Base-by-base conservation (phyloP, 2,888 invertebrate genomes). In the Rhabditoides inermis region DNA sequence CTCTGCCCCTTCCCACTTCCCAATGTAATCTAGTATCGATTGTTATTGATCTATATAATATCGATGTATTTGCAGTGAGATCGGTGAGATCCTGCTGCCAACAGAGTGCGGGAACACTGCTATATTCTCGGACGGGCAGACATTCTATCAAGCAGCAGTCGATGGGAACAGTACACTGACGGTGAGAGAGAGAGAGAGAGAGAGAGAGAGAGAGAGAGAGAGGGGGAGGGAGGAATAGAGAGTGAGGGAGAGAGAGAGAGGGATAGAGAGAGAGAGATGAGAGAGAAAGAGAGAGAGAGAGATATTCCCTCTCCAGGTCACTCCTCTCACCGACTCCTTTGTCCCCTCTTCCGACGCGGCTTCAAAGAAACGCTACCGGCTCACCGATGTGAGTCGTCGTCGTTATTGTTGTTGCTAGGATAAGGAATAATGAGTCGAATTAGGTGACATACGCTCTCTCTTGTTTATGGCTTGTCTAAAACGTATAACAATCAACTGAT, bases 291-390 rank as follows among this genome's bases (percentile, higher is more conserved):
- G 25, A 56, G 53, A 18, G 2, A 23, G 35, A 39, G 6, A n/a
- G 18, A 28, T 41, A 40, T 10, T 6, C 7, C 20, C 20, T 10
- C 48, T 67, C 35, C 51, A 70, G 71, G 51, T 70, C 7, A 65
- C 65, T 5, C 60, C 60, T 25, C 56, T 75, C 35, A 70, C 69
- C 51, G 75, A 75, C 46, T 63, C 59, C 12, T 73, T 75, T 45
- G 53, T 63, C 10, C 61, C 63, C 6, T 60, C 56, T 18, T 39
- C 55, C 7, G 60, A 64, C n/a, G 45, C 56, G 23, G 56, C 60
- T 15, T 41, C 56, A 10, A 47, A 60, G 32, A 55, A 51, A 44
- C 62, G 58, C 36, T 58, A 60, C 30, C 58, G 65, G 3, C 42
- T 71, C 35, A 67, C 69, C 12, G 65, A 69, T 36, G 44, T 49